phyloP scores from a whole-genome alignment of 2,888 invertebrate genomes.

The Linnaemya vulpina region DNA sequence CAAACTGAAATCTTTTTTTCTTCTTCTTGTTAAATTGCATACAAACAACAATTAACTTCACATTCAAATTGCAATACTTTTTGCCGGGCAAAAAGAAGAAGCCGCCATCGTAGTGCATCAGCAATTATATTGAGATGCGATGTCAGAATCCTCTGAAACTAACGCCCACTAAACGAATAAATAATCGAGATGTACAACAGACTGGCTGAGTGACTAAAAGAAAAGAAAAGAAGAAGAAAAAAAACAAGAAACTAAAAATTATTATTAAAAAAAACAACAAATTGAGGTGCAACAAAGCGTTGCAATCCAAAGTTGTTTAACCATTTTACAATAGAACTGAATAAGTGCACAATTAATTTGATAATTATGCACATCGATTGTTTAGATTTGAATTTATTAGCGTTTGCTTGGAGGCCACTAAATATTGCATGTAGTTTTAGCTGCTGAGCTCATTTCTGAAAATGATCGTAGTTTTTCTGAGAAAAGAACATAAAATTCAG shows the following conservation, averaged over 20 bases:
- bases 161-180: slow-evolving; percentile 68
- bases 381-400: background rate
- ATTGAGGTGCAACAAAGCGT: slow-evolving; percentile 68
- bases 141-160: slow-evolving; percentile 67
- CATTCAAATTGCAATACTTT: slow-evolving; percentile 57
- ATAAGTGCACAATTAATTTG: background rate
- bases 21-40: background rate
- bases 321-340: background rate
- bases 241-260: background rate
- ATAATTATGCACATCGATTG: background rate
- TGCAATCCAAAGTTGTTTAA: slow-evolving; percentile 42
- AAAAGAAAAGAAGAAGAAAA: background rate
- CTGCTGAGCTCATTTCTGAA: too few relatives aligned
- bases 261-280: slow-evolving; percentile 35
- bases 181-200: slow-evolving; percentile 52
- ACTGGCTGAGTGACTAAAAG: slow-evolving; percentile 3
- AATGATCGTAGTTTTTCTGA: too few relatives aligned
- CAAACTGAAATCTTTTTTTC: slow-evolving; percentile 4
- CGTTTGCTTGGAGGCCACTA: too few relatives aligned
- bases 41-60: slow-evolving; percentile 3
- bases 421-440: too few relatives aligned
- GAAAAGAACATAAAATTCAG: too few relatives aligned
- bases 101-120: background rate
- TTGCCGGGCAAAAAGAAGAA: background rate
- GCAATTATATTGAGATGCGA: slow-evolving; percentile 10